Conservation (phyloP, 2,888 invertebrate species). For the Polietes domitor region DNA sequence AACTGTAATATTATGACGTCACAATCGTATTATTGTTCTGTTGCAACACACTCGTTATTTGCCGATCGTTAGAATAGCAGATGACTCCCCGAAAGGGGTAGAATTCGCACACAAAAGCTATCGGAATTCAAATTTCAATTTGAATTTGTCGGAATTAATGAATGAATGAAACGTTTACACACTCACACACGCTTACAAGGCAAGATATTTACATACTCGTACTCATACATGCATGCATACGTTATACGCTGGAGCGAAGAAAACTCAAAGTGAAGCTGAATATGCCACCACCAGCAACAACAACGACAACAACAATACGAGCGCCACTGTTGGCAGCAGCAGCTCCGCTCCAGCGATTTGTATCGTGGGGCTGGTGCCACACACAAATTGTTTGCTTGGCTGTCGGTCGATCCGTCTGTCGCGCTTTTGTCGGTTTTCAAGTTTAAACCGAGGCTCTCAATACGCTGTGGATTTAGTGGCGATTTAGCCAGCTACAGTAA, state of each 20-base stretch:
- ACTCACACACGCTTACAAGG: neutral
- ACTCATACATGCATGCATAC: neutral
- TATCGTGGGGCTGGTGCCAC: constrained; percentile 21
- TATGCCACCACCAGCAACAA: constrained; percentile 36
- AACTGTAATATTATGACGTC: no score
- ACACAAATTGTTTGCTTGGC: constrained; percentile 32
- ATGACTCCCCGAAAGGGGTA: neutral
- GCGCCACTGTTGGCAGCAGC: neutral
- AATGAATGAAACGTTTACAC: neutral
- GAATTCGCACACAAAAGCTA: constrained; percentile 2
- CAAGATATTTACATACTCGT: neutral
- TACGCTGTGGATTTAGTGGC: constrained; percentile 69
- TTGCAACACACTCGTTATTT: no score
- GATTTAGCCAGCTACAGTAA: constrained; percentile 69
- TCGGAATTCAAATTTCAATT: constrained; percentile 8
- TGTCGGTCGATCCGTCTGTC: neutral
- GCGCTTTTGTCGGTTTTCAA: constrained; percentile 58
- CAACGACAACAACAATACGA: neutral
- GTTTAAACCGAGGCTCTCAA: constrained; percentile 68
- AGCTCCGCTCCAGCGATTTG: constrained; percentile 9
- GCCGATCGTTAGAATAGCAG: no score
- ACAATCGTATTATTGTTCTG: no score
- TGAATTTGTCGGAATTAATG: neutral
- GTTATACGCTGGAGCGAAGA: constrained; percentile 17
- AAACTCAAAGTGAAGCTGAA: constrained; percentile 38